Base-by-base conservation (phyloP, 2,113 vertebrate species). In the Ameiurus melas region DNA sequence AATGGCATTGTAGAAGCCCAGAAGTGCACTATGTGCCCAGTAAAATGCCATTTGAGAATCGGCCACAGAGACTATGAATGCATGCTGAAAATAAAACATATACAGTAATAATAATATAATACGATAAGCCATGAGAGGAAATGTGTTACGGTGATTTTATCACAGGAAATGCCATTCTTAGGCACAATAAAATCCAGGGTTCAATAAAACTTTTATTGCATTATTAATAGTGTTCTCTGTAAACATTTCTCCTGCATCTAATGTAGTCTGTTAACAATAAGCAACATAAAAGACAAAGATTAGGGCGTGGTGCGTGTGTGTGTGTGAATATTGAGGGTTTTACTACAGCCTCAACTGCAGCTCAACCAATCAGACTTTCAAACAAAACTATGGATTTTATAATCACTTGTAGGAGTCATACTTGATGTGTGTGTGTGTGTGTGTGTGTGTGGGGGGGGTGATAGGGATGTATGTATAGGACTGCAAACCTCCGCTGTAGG, bases 401-500 rank as follows among this genome's bases (percentile, higher is more conserved):
- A 68, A 68, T 68, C 12, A 68, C 13, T 68, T 30, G 13, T 68
- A 68, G n/a, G n/a, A 68, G n/a, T 68, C 27, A 30, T 70, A 70
- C n/a, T 33, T 70, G 64, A 19, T 25, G 39, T 47, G 73, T 77
- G 73, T 75, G 73, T 3, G 17, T 16, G 14, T 70, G 66, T 30
- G 27, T 66, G 62, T 82, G 30, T 16, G 71, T 73, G 47, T 7
- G 5, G 39, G 4, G 39, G 39, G 39, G 39, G 39, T 3, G 0
- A 6, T 6, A 6, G 43, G 43, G 43, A 0, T 47, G 70, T 68
- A 57, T 88, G 62, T 71, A 47, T 66, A 39, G 6, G 43, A 39
- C 55, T 36, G 4, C 84, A 94, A 93, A 99, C 98, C 98, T 87
- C 97, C 97, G 51, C 95, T 96, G 90, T 97, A 96, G 0, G 93